phyloP scores from a whole-genome alignment of 2,113 vertebrate species.

The Colaptes auratus region DNA sequence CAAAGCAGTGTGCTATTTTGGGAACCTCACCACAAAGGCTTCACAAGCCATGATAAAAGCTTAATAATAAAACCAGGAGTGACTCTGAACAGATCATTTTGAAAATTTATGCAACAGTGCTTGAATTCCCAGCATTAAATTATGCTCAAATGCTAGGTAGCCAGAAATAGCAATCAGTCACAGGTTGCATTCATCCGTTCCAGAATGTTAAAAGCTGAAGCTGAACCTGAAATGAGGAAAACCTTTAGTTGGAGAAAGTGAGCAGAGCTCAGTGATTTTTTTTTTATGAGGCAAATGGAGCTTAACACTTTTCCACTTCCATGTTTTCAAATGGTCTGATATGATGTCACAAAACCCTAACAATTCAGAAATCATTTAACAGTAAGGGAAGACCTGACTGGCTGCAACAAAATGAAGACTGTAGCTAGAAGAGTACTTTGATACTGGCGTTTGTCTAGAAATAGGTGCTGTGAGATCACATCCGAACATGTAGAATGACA shows the following conservation, averaged over 20 bases:
- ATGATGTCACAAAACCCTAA: not conserved
- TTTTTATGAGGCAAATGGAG: not conserved
- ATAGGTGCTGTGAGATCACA: not conserved
- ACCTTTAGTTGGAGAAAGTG: not conserved
- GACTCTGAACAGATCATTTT: not conserved
- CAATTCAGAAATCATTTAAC: not conserved
- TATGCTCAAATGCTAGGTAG: not conserved
- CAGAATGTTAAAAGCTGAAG: not conserved
- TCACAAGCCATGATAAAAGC: not conserved
- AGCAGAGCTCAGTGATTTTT: not conserved
- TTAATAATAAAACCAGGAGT: not conserved
- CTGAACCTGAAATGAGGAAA: not conserved
- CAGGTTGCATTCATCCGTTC: not conserved
- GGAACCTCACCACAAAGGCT: not conserved
- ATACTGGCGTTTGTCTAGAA: not conserved
- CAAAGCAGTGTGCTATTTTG: not conserved
- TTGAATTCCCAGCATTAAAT: not conserved
- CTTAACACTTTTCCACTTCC: not conserved
- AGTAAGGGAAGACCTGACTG: not conserved
- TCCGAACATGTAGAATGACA: accelerated
- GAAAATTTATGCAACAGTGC: not conserved
- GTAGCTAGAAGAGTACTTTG: not conserved
- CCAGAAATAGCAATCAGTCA: not conserved
- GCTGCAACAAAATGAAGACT: not conserved
- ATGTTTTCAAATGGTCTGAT: not conserved